Base-by-base conservation (phyloP, 1,140 invertebrate species). In the Pogonus chalceus region DNA sequence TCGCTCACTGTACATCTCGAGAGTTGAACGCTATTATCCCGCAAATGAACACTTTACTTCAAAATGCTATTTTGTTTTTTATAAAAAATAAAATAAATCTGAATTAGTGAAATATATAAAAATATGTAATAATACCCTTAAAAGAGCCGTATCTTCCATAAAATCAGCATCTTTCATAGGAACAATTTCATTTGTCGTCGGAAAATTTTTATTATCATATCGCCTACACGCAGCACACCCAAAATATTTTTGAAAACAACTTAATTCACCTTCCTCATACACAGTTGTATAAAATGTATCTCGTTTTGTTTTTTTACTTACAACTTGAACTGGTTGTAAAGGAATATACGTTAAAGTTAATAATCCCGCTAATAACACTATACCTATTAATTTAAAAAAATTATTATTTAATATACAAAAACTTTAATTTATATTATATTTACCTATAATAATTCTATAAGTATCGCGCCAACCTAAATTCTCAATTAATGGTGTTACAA, bases 381-480 rank as follows among this genome's bases (percentile, higher is more conserved):
- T 21, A 47, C 22, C 23, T 31, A 31, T 31, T 31, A 31, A 31
- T 14, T n/a, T 14, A 31, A 4, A 31, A 4, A 4, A 31, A 31
- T 31, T 31, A 31, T 4, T 14, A 7, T 31, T 31, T 7, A 31
- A 4, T 31, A 31, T 31, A 31, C 14, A n/a, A n/a, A n/a, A n/a
- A n/a, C n/a, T n/a, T n/a, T n/a, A 7, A 18, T 9, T 7, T 4
- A 21, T 9, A 18, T 4, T 39, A 14, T 7, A 31, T 14, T 31
- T 31, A 14, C 77, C 79, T 53, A 69, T 65, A 55, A 77, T 68
- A 21, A 76, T 62, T 31, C 72, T 58, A 43, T 81, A 64, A 9
- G 76, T 70, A 10, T 66, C 65, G 54, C 73, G 65, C 81, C 80
- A 82, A n/a, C 67, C 68, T 39, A 69, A 74, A 2, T 62, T 23